phyloP scores from a whole-genome alignment of 2,113 vertebrate species.

The Panurus biarmicus region DNA sequence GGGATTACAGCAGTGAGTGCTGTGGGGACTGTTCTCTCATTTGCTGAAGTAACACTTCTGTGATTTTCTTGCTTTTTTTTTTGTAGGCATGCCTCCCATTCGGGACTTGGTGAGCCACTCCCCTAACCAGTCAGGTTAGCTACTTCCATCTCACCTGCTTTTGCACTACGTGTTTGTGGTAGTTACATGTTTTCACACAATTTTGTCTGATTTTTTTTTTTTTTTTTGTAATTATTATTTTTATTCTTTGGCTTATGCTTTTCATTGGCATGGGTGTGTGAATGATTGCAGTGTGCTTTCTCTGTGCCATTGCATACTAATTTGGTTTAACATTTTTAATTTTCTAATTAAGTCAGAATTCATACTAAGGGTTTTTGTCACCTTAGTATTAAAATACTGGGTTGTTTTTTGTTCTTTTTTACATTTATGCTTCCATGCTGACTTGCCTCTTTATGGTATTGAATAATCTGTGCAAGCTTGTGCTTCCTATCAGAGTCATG shows the following conservation, averaged over 20 bases:
- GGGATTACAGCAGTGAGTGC: neutral
- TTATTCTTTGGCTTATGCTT: neutral
- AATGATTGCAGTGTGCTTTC: neutral
- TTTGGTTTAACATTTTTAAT: neutral
- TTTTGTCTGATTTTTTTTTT: neutral
- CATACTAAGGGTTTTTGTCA: neutral
- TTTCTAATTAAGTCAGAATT: neutral
- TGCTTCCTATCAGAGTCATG: neutral
- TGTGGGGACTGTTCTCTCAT: neutral
- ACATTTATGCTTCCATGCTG: neutral
- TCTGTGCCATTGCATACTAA: neutral
- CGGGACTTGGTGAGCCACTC: slow-evolving; percentile 96
- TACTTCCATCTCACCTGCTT: slow-evolving; percentile 42
- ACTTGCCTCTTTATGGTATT: neutral
- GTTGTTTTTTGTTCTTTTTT: neutral
- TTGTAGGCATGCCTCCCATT: slow-evolving; percentile 92
- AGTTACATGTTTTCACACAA: neutral
- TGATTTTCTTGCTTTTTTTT: slow-evolving; percentile 57
- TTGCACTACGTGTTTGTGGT: neutral
- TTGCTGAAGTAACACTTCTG: slow-evolving; percentile 6
- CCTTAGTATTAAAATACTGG: neutral
- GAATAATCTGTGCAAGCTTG: neutral
- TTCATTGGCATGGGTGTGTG: neutral
- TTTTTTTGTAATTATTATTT: neutral
- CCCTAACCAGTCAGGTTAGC: slow-evolving; percentile 91